A percentile compares a stretch with the other conserved stretches of the same genome.
These are phyloP conservation scores for Myotis vivesi DNA, from an alignment of 2,797 vertebrate genomes.

Conservation along the genomic window DNA sequence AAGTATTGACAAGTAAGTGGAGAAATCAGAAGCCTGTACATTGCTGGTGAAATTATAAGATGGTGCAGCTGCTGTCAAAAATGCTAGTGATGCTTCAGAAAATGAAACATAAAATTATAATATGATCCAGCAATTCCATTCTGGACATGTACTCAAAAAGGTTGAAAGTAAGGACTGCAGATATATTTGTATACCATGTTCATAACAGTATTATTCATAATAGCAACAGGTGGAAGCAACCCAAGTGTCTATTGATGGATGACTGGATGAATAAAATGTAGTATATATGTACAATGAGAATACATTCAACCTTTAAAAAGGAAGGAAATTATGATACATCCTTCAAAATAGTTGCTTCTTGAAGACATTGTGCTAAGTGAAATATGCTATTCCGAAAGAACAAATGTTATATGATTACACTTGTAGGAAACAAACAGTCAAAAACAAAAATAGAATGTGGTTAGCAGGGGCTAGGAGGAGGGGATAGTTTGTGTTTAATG, in stretches of 20 bases:
- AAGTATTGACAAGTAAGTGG: neutral
- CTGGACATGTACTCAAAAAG: neutral
- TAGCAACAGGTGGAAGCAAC: neutral
- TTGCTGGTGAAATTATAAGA: neutral
- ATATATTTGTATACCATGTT: neutral
- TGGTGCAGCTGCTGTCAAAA: neutral
- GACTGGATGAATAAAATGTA: neutral
- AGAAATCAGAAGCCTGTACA: neutral
- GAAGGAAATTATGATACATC: neutral
- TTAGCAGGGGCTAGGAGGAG: neutral
- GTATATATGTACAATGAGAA: neutral
- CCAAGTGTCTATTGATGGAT: neutral
- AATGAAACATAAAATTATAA: neutral
- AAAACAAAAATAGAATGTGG: too few species aligned
- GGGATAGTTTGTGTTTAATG: neutral
- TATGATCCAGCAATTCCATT: neutral
- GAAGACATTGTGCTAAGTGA: neutral
- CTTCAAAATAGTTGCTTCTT: neutral
- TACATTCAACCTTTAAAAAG: neutral
- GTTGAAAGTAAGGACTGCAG: neutral
- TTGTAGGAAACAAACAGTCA: neutral
- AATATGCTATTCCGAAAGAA: neutral
- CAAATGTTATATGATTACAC: neutral
- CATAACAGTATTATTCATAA: neutral
- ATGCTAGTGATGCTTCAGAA: neutral